A percentile compares a stretch with the other conserved stretches of the same genome.
phyloP scores from a whole-genome alignment of 2,113 vertebrate genomes.

The Vulpes vulpes region DNA sequence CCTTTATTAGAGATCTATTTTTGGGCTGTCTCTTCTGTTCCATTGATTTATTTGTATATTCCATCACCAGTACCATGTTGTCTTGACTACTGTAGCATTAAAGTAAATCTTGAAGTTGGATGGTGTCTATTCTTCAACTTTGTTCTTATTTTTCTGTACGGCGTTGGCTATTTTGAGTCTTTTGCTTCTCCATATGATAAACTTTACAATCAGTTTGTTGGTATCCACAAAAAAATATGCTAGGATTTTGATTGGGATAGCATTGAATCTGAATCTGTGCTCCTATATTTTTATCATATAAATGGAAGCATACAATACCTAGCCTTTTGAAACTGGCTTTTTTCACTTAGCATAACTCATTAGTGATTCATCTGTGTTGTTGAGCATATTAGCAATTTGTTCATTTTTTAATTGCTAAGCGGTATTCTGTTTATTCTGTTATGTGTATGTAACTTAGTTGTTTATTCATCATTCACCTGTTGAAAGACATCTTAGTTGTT shows the following conservation, averaged over 20 bases:
- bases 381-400: not conserved
- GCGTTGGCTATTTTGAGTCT: not conserved
- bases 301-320: not conserved
- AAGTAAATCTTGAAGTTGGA: not conserved
- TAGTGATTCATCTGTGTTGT: not conserved
- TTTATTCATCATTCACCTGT: not conserved
- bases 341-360: not conserved
- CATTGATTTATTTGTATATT: not conserved
- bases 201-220: not conserved
- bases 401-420: not conserved
- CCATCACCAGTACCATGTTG: not conserved
- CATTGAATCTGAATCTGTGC: not conserved
- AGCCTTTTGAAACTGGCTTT: not conserved
- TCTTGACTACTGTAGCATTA: not conserved
- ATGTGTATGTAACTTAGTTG: not conserved
- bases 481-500: not conserved
- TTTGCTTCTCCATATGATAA: not conserved
- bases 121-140: not conserved
- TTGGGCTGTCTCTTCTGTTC: not conserved
- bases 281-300: not conserved
- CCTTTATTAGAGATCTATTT: not conserved
- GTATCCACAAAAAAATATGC: not conserved
- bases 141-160: not conserved
- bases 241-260: not conserved
- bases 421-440: too few relatives aligned